Evolutionary conservation across 2,888 invertebrate species (phyloP), one percentile per base, ranked within the genome.

Genomic region (Ctena decussata): DNA sequence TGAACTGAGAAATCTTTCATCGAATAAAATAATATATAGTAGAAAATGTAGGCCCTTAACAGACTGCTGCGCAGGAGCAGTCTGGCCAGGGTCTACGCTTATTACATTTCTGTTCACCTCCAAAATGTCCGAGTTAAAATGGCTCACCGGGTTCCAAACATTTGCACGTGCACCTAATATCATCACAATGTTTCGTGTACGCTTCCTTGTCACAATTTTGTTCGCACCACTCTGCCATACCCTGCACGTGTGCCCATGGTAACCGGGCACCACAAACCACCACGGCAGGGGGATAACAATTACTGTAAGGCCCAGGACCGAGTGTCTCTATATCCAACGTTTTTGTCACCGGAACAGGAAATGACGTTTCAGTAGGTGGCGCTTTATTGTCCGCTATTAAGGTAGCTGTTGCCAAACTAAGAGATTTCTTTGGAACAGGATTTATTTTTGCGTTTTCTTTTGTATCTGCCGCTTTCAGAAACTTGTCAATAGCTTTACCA

Each of bases 181-280:
- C 86, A 60, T 86, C 86, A 76, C 86, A 86, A 44, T 86, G 84
- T 44, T 74, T 86, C n/a, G 78, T 81, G 69, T 86, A 86, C 57
- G 80, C 84, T 24, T 65, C 80, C 41, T 84, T 83, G 18, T 81
- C 83, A 83, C 86, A 86, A 35, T 86, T 83, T n/a, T 53, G 37
- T 35, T 83, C 49, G 57, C 86, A 86, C 86, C 86, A 86, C 11
- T 71, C 76, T 5, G 46, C 37, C 77, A 86, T 86, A 5, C 86
- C 86, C 0, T 35, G 32, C 69, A 86, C 86, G 72, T 80, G 78
- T 0, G 76, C 81, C 86, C 86, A 86, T 27, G 78, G 81, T 32
- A 46, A 73, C 32, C 78, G 73, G 11, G 81, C 80, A 30, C 83
- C 79, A 73, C 86, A 86, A 6, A 86, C 70, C 27, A 86, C 86